Percentiles rank a stretch among this genome's conserved stretches.
These are phyloP conservation scores for Microcaecilia unicolor DNA, from an alignment of 2,797 vertebrate genomes.

Conservation along the genomic window DNA sequence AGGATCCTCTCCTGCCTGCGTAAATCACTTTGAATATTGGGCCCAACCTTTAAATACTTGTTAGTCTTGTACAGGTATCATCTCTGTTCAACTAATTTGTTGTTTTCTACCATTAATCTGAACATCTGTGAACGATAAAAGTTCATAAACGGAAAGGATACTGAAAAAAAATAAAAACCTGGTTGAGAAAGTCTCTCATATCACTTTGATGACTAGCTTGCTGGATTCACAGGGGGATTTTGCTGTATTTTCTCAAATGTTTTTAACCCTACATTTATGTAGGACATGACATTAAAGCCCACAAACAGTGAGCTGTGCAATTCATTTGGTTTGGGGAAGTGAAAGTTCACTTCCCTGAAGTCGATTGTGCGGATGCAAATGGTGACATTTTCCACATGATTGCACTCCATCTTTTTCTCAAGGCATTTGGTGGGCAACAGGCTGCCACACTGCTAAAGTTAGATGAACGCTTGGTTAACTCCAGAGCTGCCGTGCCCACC, in stretches of 20 bases:
- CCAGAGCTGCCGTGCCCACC: conserved; percentile 15
- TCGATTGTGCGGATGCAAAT: conserved; percentile 62
- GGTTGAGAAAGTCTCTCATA: too few relatives aligned
- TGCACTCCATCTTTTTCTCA: conserved; percentile 54
- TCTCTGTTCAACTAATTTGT: too few relatives aligned
- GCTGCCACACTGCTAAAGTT: conserved; percentile 28
- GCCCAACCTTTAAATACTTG: too few relatives aligned
- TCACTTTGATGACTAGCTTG: too few relatives aligned
- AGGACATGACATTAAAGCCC: conserved; percentile 46
- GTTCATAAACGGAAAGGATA: too few relatives aligned
- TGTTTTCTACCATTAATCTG: too few relatives aligned
- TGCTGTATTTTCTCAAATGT: conserved; percentile 29
- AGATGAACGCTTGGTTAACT: conserved; percentile 16
- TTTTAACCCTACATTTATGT: conserved; percentile 26
- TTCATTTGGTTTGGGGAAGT: conserved; percentile 53
- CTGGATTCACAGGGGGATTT: too few relatives aligned
- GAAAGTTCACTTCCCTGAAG: conserved; percentile 54
- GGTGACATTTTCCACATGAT: conserved; percentile 52
- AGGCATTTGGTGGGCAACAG: conserved; percentile 32
- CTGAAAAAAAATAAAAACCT: too few relatives aligned
- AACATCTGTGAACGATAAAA: too few relatives aligned
- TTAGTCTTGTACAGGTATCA: too few relatives aligned
- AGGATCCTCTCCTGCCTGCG: too few relatives aligned
- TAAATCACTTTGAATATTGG: too few relatives aligned
- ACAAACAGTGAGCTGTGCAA: conserved; percentile 44